Evolutionary conservation across 2,797 vertebrate species (phyloP).

Genomic region (Leuciscus waleckii): DNA sequence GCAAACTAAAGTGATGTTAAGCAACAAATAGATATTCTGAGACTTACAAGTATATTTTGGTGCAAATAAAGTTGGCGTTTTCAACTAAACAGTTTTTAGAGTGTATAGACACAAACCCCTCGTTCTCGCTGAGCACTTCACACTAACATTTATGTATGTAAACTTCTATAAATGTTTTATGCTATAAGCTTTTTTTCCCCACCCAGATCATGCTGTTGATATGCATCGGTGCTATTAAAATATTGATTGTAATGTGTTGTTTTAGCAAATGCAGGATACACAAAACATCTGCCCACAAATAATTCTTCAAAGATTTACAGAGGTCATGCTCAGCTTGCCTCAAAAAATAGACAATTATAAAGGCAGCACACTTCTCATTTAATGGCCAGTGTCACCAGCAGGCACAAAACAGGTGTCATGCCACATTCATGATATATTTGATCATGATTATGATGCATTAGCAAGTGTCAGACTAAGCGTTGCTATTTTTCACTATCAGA

Average conservation of each 20-base stretch:
- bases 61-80: background rate
- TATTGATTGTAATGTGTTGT: constrained; percentile 37
- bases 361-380: background rate
- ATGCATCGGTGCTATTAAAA: constrained; percentile 11
- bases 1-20: background rate
- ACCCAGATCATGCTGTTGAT: constrained; percentile 23
- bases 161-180: background rate
- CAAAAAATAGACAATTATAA: constrained; percentile 6
- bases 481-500: constrained; percentile 56
- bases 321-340: constrained; percentile 8
- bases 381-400: constrained; percentile 33
- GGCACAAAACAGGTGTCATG: constrained; percentile 32
- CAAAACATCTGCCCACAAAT: constrained; percentile 37
- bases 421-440: constrained; percentile 37
- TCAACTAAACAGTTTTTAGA: background rate
- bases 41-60: background rate
- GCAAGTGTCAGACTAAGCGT: constrained; percentile 43
- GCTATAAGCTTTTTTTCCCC: background rate
- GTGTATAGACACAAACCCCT: background rate
- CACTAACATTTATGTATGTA: background rate
- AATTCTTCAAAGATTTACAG: background rate
- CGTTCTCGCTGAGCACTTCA: background rate
- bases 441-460: constrained; percentile 53
- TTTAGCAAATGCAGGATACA: constrained; percentile 27
- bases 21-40: background rate